A percentile compares a stretch with the other conserved stretches of the same genome.
These are phyloP conservation scores for Tetramorium alpestre DNA, from an alignment of 1,140 invertebrate genomes.

Conservation along the genomic window DNA sequence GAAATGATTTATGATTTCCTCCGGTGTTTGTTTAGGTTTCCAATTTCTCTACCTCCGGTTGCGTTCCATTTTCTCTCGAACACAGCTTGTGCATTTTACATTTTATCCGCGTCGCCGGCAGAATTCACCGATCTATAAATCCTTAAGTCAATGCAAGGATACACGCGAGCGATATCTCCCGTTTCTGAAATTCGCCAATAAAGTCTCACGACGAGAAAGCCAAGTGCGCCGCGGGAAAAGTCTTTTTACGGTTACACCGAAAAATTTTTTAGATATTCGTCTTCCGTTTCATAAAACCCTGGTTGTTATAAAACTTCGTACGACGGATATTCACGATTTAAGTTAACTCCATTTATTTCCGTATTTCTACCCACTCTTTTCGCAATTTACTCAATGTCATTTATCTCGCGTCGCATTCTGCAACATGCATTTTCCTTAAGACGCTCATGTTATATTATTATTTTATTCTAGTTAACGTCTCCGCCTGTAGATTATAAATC, in stretches of 20 bases:
- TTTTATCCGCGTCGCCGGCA: slow-evolving; percentile 28
- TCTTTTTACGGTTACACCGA: slow-evolving; percentile 3
- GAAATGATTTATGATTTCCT: slow-evolving; percentile 54
- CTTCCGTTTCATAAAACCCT: neutral
- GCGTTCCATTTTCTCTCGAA: slow-evolving; percentile 30
- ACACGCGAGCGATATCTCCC: neutral
- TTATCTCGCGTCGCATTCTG: slow-evolving; percentile 1
- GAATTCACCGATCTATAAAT: slow-evolving; percentile 51
- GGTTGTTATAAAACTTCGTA: neutral
- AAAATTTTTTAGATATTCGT: slow-evolving; percentile 21
- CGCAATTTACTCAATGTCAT: neutral
- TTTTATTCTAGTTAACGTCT: neutral
- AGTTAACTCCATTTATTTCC: neutral
- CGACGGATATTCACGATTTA: slow-evolving; percentile 20
- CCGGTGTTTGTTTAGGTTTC: slow-evolving; percentile 22
- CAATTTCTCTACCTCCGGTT: slow-evolving; percentile 34
- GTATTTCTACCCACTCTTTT: neutral
- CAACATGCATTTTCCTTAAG: neutral
- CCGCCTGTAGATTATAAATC: neutral
- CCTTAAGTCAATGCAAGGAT: slow-evolving; percentile 35
- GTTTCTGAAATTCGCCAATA: slow-evolving; percentile 37
- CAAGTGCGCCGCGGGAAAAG: neutral
- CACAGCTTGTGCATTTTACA: slow-evolving; percentile 19
- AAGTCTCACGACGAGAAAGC: neutral
- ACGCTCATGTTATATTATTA: neutral